Conservation (phyloP, 2,888 invertebrate genomes). For the Ferdinandea cuprea region DNA sequence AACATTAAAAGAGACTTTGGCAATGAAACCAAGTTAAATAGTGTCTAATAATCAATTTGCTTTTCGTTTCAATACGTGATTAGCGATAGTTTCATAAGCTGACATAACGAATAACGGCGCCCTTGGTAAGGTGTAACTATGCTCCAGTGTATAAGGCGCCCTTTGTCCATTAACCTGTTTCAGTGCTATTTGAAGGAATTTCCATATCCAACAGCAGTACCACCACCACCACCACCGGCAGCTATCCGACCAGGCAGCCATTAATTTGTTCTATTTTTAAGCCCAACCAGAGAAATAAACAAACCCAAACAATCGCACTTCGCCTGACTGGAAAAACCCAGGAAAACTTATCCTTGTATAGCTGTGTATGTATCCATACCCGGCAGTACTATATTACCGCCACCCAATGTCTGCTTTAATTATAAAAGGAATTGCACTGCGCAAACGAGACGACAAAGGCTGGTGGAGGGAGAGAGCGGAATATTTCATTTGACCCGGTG, state of each 20-base stretch:
- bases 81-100: conserved; percentile 30
- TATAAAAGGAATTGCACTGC: conserved; percentile 37
- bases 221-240: conserved; percentile 45
- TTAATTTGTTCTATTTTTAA: conserved; percentile 33
- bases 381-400: conserved; percentile 46
- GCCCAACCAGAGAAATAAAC: conserved; percentile 61
- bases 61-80: conserved; percentile 34
- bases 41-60: conserved; percentile 31
- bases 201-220: conserved; percentile 48
- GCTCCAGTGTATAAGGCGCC: background rate
- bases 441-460: conserved; percentile 4
- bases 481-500: conserved; percentile 59
- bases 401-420: conserved; percentile 66
- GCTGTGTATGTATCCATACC: conserved; percentile 24
- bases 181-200: conserved; percentile 45
- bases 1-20: conserved; percentile 25
- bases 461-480: conserved; percentile 4
- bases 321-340: conserved; percentile 71
- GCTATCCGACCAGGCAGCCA: background rate
- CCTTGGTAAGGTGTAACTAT: background rate
- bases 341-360: conserved; percentile 69
- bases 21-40: conserved; percentile 35
- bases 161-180: conserved; percentile 16
- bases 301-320: conserved; percentile 65
- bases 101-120: conserved; percentile 8